A percentile compares a stretch with the other conserved stretches of the same genome.
Conservation (phyloP, 2,888 invertebrate species). For the Nomada goodeniana region DNA sequence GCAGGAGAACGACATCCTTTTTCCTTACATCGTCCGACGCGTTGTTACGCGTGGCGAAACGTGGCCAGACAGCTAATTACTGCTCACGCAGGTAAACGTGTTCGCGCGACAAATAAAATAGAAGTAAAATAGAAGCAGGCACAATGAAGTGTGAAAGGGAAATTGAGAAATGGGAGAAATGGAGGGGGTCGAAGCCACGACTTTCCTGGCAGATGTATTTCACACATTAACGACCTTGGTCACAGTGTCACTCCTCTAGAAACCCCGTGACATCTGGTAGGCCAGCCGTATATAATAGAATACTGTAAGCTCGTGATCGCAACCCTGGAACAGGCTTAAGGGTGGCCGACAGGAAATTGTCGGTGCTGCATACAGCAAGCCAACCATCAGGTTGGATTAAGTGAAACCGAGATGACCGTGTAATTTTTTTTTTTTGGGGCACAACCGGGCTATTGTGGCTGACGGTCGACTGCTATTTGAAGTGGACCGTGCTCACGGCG, state of each 20-base stretch:
- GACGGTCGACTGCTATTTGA: conserved; percentile 23
- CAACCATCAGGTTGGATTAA: conserved; percentile 67
- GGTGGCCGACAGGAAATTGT: conserved; percentile 67
- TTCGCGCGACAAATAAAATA: not conserved
- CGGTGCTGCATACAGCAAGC: conserved; percentile 53
- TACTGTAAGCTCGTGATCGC: conserved; percentile 48
- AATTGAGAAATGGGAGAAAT: not conserved
- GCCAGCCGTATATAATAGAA: conserved; percentile 69
- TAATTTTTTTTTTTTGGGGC: conserved; percentile 72
- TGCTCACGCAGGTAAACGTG: not conserved
- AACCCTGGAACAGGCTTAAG: conserved; percentile 42
- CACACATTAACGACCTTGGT: conserved; percentile 77
- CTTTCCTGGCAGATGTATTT: conserved; percentile 74
- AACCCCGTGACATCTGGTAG: conserved; percentile 75
- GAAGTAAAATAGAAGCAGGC: not conserved
- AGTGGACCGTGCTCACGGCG: conserved; percentile 2
- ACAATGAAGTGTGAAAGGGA: conserved; percentile 24
- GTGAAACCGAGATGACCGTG: conserved; percentile 78
- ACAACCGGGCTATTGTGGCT: conserved; percentile 55
- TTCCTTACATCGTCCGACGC: not conserved
- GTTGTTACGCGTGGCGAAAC: not conserved
- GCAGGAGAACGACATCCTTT: conserved; percentile 38
- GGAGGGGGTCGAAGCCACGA: not conserved
- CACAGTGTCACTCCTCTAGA: conserved; percentile 72
- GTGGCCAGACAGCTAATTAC: conserved; percentile 25